A percentile compares a stretch with the other conserved stretches of the same genome.
These are phyloP conservation scores for Psammodynastes pulverulentus DNA, from an alignment of 2,113 vertebrate species.

Conservation along the genomic window DNA sequence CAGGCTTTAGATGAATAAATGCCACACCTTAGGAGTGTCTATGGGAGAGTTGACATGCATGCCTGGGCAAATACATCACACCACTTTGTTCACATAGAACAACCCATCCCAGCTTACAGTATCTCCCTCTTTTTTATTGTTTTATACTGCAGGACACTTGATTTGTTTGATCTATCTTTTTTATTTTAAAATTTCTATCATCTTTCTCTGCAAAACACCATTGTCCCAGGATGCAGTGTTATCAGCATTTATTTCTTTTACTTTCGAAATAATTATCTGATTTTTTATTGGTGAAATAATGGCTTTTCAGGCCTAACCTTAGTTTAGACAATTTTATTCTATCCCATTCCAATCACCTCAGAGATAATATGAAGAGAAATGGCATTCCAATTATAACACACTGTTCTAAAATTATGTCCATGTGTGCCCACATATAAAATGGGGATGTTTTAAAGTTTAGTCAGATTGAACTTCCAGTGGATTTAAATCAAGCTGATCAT, in stretches of 20 bases:
- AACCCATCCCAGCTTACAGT: background rate
- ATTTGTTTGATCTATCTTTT: background rate
- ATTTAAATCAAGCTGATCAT: background rate
- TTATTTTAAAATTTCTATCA: background rate
- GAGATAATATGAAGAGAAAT: background rate
- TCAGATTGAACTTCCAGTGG: background rate
- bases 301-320: background rate
- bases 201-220: background rate
- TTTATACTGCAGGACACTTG: background rate
- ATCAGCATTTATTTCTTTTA: background rate
- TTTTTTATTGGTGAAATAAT: background rate
- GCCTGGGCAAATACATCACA: constrained; percentile 31
- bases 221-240: background rate
- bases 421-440: background rate
- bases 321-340: background rate
- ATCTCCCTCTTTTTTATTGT: background rate
- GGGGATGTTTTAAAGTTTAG: background rate
- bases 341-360: background rate
- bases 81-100: constrained; percentile 34
- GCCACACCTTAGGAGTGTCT: constrained; percentile 15
- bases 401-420: background rate
- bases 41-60: constrained; percentile 21
- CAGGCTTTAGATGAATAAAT: constrained; percentile 25
- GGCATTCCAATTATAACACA: background rate
- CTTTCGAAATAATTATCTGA: background rate